Conservation (phyloP, 2,113 vertebrate genomes). For the Motacilla tschutschensis region DNA sequence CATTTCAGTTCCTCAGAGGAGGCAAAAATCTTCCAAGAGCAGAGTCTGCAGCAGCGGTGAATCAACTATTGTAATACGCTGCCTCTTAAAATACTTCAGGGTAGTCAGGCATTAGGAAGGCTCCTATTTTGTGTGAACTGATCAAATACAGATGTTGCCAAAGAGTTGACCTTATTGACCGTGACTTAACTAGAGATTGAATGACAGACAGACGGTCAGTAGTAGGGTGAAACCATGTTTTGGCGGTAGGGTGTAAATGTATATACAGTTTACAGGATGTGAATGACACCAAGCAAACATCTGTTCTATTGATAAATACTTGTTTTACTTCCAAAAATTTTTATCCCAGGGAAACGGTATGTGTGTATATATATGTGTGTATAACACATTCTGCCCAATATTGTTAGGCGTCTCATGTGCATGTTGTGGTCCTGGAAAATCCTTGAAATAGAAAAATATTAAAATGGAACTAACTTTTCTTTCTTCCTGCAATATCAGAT, state of each 20-base stretch:
- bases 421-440: slow-evolving; percentile 25
- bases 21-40: slow-evolving; percentile 34
- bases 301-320: slow-evolving; percentile 80
- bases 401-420: slow-evolving; percentile 3
- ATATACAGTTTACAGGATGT: slow-evolving; percentile 80
- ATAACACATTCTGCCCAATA: slow-evolving; percentile 11
- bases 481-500: slow-evolving; percentile 83
- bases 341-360: slow-evolving; percentile 24
- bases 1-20: slow-evolving; percentile 32
- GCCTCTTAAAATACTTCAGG: slow-evolving; percentile 67
- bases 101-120: slow-evolving; percentile 75
- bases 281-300: slow-evolving; percentile 80
- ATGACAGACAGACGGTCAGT: slow-evolving; percentile 83
- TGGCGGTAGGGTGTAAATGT: slow-evolving; percentile 80
- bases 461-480: slow-evolving; percentile 70
- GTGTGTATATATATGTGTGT: neutral
- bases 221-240: slow-evolving; percentile 78
- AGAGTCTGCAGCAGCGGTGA: slow-evolving; percentile 44
- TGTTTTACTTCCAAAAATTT: slow-evolving; percentile 58
- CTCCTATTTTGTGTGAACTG: slow-evolving; percentile 79
- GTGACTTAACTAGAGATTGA: slow-evolving; percentile 76
- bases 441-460: slow-evolving; percentile 61
- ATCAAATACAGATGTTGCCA: slow-evolving; percentile 96
- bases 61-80: slow-evolving; percentile 66
- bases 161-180: slow-evolving; percentile 80